phyloP scores from a whole-genome alignment of 2,888 invertebrate species.

The Drosophila sordidapex region DNA sequence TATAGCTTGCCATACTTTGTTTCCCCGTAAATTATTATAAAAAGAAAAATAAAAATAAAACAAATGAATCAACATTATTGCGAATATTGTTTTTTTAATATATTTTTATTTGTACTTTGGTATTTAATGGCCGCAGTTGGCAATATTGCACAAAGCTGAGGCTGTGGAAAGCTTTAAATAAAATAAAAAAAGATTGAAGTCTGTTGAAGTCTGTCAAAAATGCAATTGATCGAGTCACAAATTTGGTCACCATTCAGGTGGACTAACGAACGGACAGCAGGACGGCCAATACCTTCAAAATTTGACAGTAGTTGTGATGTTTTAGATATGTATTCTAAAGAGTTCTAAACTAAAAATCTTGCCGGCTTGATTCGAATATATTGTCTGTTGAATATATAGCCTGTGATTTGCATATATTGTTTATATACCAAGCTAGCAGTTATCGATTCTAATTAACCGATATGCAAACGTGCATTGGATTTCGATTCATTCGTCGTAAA shows the following conservation, averaged over 20 bases:
- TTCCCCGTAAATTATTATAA: constrained; percentile 21
- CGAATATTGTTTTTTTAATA: constrained; percentile 8
- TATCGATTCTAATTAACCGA: too few species aligned
- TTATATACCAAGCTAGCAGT: too few species aligned
- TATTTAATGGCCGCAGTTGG: not conserved
- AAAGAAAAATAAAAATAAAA: constrained; percentile 14
- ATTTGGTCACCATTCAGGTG: too few species aligned
- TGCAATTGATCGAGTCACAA: not conserved
- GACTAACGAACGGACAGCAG: too few species aligned
- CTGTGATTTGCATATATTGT: not conserved
- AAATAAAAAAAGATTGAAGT: not conserved
- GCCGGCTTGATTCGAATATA: not conserved
- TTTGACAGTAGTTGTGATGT: not conserved
- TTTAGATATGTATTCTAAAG: not conserved
- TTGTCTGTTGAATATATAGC: too few species aligned
- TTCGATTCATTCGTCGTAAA: not conserved
- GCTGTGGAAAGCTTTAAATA: too few species aligned
- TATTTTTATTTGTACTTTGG: constrained; percentile 1
- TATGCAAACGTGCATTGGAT: not conserved
- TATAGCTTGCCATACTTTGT: constrained; percentile 11
- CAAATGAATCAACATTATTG: constrained; percentile 40
- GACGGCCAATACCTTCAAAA: not conserved
- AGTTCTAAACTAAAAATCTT: not conserved
- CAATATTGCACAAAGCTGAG: too few species aligned
- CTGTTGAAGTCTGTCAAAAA: not conserved